These are phyloP conservation scores for Drosophila paramelanica DNA, from an alignment of 2,888 invertebrate species.

Conservation along the genomic window DNA sequence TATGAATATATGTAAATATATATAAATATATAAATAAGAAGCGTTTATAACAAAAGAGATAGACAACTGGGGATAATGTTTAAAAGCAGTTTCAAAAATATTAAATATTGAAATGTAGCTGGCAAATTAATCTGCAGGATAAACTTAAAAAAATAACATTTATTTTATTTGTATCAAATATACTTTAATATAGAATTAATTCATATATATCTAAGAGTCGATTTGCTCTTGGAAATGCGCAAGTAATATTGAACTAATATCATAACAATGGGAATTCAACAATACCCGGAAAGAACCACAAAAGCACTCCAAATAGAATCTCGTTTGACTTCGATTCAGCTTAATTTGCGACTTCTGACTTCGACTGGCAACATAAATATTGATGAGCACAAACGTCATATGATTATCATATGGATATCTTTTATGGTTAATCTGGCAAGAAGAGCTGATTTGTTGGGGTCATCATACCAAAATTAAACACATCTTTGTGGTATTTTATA, in stretches of 20 bases:
- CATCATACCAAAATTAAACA: constrained; percentile 29
- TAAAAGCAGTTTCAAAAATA: too few relatives aligned
- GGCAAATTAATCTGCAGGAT: not conserved
- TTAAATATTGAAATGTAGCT: not conserved
- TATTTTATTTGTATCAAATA: too few relatives aligned
- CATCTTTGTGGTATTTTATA: not conserved
- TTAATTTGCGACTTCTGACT: constrained; percentile 42
- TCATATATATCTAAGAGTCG: constrained; percentile 42
- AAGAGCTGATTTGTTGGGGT: constrained; percentile 48
- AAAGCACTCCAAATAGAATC: constrained; percentile 43
- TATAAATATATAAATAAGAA: too few relatives aligned
- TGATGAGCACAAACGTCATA: constrained; percentile 46
- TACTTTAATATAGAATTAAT: constrained; percentile 27
- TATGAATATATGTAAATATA: not conserved
- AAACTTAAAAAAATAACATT: constrained; percentile 3
- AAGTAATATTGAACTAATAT: not conserved
- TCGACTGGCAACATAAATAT: constrained; percentile 57
- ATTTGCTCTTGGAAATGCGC: constrained; percentile 16
- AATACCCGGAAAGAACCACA: constrained; percentile 60
- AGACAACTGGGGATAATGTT: too few relatives aligned
- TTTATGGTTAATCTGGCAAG: constrained; percentile 38
- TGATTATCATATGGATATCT: constrained; percentile 20
- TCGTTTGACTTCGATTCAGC: constrained; percentile 49
- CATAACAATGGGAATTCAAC: constrained; percentile 5
- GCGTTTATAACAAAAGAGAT: too few relatives aligned